Conservation (phyloP, 2,888 invertebrate species). For the Elegia similella region DNA sequence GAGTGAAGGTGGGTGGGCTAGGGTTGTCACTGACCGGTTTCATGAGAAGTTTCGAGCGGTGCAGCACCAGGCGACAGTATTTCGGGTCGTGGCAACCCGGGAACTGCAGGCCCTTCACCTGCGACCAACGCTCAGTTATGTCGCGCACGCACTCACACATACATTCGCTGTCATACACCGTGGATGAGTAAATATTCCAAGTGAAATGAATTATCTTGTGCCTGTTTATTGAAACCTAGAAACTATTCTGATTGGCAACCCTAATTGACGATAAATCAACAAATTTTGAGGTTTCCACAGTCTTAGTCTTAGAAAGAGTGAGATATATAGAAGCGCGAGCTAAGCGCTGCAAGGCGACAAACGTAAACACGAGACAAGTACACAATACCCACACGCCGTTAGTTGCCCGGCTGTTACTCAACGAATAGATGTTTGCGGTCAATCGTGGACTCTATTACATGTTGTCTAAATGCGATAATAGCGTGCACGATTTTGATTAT, state of each 20-base stretch:
- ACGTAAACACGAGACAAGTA: slow-evolving; percentile 53
- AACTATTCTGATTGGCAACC: neutral
- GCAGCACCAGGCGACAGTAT: slow-evolving; percentile 97
- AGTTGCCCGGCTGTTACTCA: slow-evolving; percentile 42
- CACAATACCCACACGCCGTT: slow-evolving; percentile 63
- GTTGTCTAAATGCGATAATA: slow-evolving; percentile 4
- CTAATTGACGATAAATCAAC: neutral
- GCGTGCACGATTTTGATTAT: slow-evolving; percentile 3
- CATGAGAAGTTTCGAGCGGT: slow-evolving; percentile 97
- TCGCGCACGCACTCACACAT: slow-evolving; percentile 46
- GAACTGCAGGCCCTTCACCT: slow-evolving; percentile 98
- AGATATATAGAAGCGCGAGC: slow-evolving; percentile 45
- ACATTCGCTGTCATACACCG: slow-evolving; percentile 27
- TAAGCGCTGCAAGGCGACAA: slow-evolving; percentile 61
- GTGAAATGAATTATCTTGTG: slow-evolving; percentile 3
- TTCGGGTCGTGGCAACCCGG: slow-evolving; percentile 97
- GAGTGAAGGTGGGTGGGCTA: slow-evolving; percentile 44
- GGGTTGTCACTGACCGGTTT: slow-evolving; percentile 92
- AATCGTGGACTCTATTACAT: slow-evolving; percentile 11
- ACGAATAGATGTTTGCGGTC: slow-evolving; percentile 41
- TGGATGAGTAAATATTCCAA: slow-evolving; percentile 9
- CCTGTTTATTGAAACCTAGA: neutral
- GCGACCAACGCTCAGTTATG: slow-evolving; percentile 76
- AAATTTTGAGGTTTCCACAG: slow-evolving; percentile 2
- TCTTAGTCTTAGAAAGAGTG: slow-evolving; percentile 14